These are phyloP conservation scores for Cartodere bifasciata DNA, from an alignment of 2,888 invertebrate genomes.

Conservation along the genomic window DNA sequence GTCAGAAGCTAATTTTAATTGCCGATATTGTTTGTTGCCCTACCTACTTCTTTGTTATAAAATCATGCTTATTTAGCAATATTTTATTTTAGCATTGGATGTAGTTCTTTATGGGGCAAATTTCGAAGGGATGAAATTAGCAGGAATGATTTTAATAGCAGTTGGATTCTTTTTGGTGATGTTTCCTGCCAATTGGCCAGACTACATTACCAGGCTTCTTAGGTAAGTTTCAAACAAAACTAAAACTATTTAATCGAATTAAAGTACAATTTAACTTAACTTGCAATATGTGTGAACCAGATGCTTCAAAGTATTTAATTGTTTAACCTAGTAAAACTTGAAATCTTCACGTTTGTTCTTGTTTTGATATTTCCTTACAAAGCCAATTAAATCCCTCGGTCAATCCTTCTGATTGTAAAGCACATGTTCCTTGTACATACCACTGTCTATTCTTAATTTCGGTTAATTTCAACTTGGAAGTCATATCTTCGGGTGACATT, in stretches of 20 bases:
- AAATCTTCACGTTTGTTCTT: too few relatives aligned
- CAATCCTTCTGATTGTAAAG: slow-evolving; percentile 18
- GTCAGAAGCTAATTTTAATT: background rate
- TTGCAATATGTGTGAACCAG: background rate
- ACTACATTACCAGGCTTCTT: slow-evolving; percentile 79
- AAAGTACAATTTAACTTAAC: background rate
- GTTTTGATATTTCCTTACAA: slow-evolving; percentile 15
- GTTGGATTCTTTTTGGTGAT: slow-evolving; percentile 88
- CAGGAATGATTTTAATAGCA: slow-evolving; percentile 83
- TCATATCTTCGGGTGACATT: slow-evolving; percentile 82
- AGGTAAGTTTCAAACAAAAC: slow-evolving; percentile 45
- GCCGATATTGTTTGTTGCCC: background rate
- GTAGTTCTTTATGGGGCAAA: slow-evolving; percentile 72
- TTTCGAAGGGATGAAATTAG: slow-evolving; percentile 89
- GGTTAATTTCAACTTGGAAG: slow-evolving; percentile 77
- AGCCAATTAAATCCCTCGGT: slow-evolving; percentile 21
- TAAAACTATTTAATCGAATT: slow-evolving; percentile 2
- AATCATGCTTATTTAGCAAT: background rate
- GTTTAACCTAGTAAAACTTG: background rate
- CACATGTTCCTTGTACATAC: slow-evolving; percentile 20
- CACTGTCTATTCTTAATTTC: slow-evolving; percentile 55
- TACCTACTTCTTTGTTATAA: background rate
- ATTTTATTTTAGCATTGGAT: slow-evolving; percentile 59
- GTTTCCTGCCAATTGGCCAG: slow-evolving; percentile 94
- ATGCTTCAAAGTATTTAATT: background rate